Percentiles rank a stretch among this genome's conserved stretches.
phyloP scores from a whole-genome alignment of 2,797 vertebrate genomes.

The Lophius americanus region DNA sequence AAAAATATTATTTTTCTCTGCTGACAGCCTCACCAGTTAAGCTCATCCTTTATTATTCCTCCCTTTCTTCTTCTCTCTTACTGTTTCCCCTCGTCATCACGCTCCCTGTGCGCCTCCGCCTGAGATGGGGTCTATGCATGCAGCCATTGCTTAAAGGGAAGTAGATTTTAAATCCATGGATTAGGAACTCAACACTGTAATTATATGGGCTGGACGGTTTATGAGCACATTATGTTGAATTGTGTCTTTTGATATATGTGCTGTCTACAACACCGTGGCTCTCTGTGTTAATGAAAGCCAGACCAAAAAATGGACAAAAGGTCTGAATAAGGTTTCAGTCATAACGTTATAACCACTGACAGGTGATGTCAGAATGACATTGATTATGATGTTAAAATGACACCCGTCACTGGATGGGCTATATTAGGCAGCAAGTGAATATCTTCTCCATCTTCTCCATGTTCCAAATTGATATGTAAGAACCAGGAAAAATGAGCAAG shows the following conservation, averaged over 20 bases:
- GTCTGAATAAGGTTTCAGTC: constrained; percentile 18
- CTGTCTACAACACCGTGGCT: constrained; percentile 1
- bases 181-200: constrained; percentile 86
- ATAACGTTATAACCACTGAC: too few species aligned
- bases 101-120: constrained; percentile 58
- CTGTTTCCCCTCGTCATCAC: constrained; percentile 64
- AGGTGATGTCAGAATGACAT: too few species aligned
- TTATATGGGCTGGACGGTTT: constrained; percentile 67
- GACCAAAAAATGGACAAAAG: constrained; percentile 37
- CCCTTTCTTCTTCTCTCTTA: constrained; percentile 68
- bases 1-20: constrained; percentile 98
- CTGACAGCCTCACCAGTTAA: constrained; percentile 94
- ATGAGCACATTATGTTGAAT: constrained; percentile 33
- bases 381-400: too few species aligned
- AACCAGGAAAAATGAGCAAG: too few species aligned
- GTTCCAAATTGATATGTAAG: too few species aligned
- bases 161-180: constrained; percentile 82
- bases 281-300: constrained; percentile 28
- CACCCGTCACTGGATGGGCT: too few species aligned
- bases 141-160: constrained; percentile 79
- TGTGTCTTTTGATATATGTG: constrained; percentile 24
- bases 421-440: too few species aligned
- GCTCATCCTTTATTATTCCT: constrained; percentile 92
- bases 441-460: too few species aligned
- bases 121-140: constrained; percentile 77